Base-by-base conservation (phyloP, 2,113 vertebrate species). In the Sula dactylatra region DNA sequence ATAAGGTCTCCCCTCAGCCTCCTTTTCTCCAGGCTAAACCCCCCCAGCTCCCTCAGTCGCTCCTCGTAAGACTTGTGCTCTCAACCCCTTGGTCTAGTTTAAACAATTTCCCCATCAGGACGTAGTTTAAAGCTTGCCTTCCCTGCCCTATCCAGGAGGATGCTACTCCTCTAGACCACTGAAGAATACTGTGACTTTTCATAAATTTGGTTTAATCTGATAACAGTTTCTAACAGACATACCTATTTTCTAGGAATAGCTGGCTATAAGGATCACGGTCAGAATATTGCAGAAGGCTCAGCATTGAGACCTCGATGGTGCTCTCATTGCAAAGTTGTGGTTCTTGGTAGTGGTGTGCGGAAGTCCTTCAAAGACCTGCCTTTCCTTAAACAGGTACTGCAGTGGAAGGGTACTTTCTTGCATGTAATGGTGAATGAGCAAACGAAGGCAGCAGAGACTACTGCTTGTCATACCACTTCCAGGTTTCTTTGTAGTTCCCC, bases 241-340 rank as follows among this genome's bases (percentile, higher is more conserved):
- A 7, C 9, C 52, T 91, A 3, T 82, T 78, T 76, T 69, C 59
- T 74, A 99, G 99, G 98, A 81, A 76, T 98, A 62, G 96, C 97
- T 81, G 97, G 96, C 72, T 97, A 87, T 88, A 98, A 98, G 94
- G 98, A 98, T 59, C 97, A 99, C 61, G 90, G 95, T 78, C 98
- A 97, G 59, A 95, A 91, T 14, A 40, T 92, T 4, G 64, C 96
- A 20, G 96, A 97, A 62, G 96, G 98, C 88, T 94, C 98, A 10
- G 98, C 98, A 1, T 90, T 98, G 80, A 98, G 98, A 44, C 98
- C 99, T 29, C 99, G 98, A 52, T 98, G 99, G 98, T 99, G 99
- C 85, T 99, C 98, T 85, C 98, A 99, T 86, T 99, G 99, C 98
- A 99, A 99, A 88, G 99, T 98, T n/a, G 98, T 99, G 40, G 98